Base-by-base conservation (phyloP, 2,113 vertebrate genomes). In the Petaurus breviceps region DNA sequence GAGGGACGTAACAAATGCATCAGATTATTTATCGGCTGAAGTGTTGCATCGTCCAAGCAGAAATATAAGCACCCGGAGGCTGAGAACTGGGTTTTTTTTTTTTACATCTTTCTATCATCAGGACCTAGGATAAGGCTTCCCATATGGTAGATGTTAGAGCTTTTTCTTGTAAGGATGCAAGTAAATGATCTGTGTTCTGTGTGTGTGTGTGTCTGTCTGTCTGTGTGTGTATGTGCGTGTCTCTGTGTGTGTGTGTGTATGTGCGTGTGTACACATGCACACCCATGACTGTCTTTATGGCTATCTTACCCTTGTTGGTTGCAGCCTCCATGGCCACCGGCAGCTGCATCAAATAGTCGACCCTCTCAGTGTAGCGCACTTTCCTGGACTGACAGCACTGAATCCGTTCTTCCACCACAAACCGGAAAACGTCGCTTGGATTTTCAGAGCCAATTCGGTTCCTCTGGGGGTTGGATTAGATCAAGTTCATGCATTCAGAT, bases 361-460 rank as follows among this genome's bases (percentile, higher is more conserved):
- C 99, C 96, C 99, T 98, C 97, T 99, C 99, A 0, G 98, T 98
- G 98, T 99, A 99, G 94, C 99, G 99, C 92, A 99, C 99, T 96
- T 99, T 99, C 25, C 99, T 98, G 54, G 99, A 98, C 98, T 99
- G 99, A 98, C 99, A 99, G 98, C 99, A 99, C 97, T 99, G 99
- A 3, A 99, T 98, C 24, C 99, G 99, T 95, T 99, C 99, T 98
- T 99, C 99, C 97, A 99, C 99, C 98, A 99, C 98, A 99, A 99
- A 99, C 46, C 99, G 99, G 97, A 99, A 99, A 89, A 99, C 99
- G 0, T 99, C 99, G 0, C 99, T 99, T 43, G 99, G 99, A 95
- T 99, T 99, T 98, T 99, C 99, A 0, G 99, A 99, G 77, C 99
- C 99, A 19, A 98, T 98, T 0, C 99, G 99, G 97, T 99, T 99